phyloP scores from a whole-genome alignment of 2,113 vertebrate species.

The Pelvicachromis taeniatus region DNA sequence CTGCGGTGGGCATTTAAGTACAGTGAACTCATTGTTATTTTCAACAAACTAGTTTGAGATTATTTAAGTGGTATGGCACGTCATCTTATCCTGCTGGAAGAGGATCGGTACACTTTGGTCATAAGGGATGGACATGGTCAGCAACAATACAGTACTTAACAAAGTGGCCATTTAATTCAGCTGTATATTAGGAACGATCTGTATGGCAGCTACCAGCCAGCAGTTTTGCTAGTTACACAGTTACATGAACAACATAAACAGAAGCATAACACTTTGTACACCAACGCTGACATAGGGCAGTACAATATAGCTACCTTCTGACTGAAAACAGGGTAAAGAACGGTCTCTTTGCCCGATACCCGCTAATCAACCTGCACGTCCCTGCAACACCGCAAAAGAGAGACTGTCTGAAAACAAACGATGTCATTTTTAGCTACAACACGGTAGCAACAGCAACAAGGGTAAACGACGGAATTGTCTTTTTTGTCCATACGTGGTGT shows the following conservation, averaged over 20 bases:
- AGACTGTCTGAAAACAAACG: conserved; percentile 22
- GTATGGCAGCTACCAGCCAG: neutral
- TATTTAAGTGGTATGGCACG: neutral
- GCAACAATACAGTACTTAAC: neutral
- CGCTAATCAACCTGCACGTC: conserved; percentile 13
- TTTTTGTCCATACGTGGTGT: conserved; percentile 20
- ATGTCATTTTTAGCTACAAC: conserved; percentile 44
- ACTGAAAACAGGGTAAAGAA: neutral
- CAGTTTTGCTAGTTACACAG: neutral
- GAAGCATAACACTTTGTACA: neutral
- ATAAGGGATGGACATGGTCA: neutral
- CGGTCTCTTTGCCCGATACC: neutral
- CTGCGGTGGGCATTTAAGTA: neutral
- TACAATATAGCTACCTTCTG: conserved; percentile 56
- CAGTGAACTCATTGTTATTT: neutral
- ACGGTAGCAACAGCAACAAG: neutral
- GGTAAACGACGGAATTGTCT: neutral
- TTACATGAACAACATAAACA: neutral
- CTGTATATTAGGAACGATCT: neutral
- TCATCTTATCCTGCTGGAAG: neutral
- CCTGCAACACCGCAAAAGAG: conserved; percentile 30
- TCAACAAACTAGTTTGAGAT: neutral
- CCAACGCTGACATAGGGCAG: neutral
- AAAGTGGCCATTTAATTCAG: neutral
- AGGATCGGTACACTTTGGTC: neutral